Base-by-base conservation (phyloP, 2,113 vertebrate species). In the Misgurnus anguillicaudatus region DNA sequence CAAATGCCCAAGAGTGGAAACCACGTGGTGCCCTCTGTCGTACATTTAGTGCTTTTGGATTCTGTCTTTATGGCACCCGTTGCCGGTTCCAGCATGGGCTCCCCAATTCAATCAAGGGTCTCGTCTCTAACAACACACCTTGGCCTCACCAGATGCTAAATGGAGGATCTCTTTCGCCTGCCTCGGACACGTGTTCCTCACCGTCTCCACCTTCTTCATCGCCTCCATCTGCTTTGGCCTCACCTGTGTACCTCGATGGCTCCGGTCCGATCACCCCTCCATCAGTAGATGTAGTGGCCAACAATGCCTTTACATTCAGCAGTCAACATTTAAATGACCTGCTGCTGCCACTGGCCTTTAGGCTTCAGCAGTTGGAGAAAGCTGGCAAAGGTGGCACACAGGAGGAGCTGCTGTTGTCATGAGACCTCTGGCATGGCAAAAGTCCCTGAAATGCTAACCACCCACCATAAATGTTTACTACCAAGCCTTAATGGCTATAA, bases 51-150 rank as follows among this genome's bases (percentile, higher is more conserved):
- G 17, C 90, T 4, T 94, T 93, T 0, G 93, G 93, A 0, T 92
- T 93, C 75, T 93, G 93, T 68, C 84, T 92, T 10, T 92, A 93
- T 2, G 92, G 93, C 9, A 93, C 91, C 0, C 90, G 93, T 61
- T 94, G 93, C 14, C 89, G 86, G 66, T 94, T 93, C 85, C 92
- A 91, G 80, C 93, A 94, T 3, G 83, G 87, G 77, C 88, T 92
- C 9, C 90, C 90, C 51, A 89, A 58, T 78, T 62, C 82, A 21
- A 41, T 87, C 2, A 88, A 85, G 48, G 38, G 72, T 10, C 5
- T 70, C 0, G 62, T 80, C 4, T 63, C 53, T 0, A 53, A 8
- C 51, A 38, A 42, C 19, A 8, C 80, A 2, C 11, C 73, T 58
- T 74, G 51, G 55, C 21, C 38, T 7, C 70, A 58, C 11, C 84